Conservation (phyloP, 2,797 vertebrate species). For the Distichodus sexfasciatus region DNA sequence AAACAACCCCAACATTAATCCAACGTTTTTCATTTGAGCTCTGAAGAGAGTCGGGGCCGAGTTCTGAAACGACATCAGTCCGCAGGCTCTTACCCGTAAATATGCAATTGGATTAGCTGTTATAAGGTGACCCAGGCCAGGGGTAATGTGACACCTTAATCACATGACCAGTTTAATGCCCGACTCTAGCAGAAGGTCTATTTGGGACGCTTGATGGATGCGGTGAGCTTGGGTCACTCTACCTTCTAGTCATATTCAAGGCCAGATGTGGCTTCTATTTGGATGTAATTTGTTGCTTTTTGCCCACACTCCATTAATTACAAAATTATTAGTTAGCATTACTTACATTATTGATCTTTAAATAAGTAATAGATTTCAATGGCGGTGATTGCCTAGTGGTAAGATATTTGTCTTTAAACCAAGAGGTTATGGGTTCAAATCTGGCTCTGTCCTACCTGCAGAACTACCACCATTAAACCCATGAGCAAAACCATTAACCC, state of each 20-base stretch:
- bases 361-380: too few species aligned
- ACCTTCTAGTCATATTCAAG: slow-evolving; percentile 5
- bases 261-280: slow-evolving; percentile 1
- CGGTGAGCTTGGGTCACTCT: slow-evolving; percentile 16
- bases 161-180: slow-evolving; percentile 48
- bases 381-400: too few species aligned
- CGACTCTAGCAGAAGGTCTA: slow-evolving; percentile 29
- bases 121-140: slow-evolving; percentile 40
- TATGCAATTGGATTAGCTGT: slow-evolving; percentile 45
- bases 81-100: slow-evolving; percentile 35
- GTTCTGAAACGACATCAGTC: slow-evolving; percentile 30
- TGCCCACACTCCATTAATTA: not conserved
- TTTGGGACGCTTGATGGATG: slow-evolving; percentile 35
- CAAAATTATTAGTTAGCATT: too few species aligned
- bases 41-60: not conserved
- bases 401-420: too few species aligned
- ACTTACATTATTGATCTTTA: too few species aligned
- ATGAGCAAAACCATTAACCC: too few species aligned
- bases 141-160: slow-evolving; percentile 45
- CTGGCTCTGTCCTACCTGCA: too few species aligned
- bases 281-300: not conserved
- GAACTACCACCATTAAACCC: too few species aligned
- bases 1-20: too few species aligned
- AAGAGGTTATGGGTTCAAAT: too few species aligned
- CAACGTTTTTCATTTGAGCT: not conserved